Conservation (phyloP, 2,888 invertebrate species). For the Dorcus hopei region DNA sequence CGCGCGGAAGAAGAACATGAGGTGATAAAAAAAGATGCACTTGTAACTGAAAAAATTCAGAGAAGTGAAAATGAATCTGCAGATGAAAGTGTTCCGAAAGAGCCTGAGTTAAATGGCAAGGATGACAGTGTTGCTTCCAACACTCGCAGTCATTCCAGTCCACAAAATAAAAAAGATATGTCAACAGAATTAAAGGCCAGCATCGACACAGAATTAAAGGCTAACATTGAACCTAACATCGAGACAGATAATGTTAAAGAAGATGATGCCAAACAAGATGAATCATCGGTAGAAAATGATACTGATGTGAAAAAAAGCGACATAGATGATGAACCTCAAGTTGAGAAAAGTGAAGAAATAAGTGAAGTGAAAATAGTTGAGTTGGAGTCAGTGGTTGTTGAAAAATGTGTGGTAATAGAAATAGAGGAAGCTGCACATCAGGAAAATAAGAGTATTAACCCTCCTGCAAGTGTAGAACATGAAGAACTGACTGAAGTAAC, state of each 20-base stretch:
- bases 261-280: not conserved
- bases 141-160: not conserved
- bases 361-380: not conserved
- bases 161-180: not conserved
- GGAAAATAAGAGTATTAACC: not conserved
- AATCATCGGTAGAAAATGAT: not conserved
- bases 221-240: not conserved
- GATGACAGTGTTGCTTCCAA: not conserved
- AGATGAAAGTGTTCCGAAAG: not conserved
- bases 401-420: not conserved
- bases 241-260: not conserved
- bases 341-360: not conserved
- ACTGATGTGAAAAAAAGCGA: not conserved
- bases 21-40: not conserved
- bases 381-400: not conserved
- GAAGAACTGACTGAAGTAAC: not conserved
- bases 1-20: constrained; percentile 4
- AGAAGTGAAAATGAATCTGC: not conserved
- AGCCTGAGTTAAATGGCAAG: constrained; percentile 5
- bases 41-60: not conserved
- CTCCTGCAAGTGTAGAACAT: not conserved
- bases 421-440: not conserved
- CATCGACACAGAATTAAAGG: not conserved
- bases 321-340: not conserved
- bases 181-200: not conserved